Conservation (phyloP, 2,888 invertebrate species). For the Drosophila stalkeri region DNA sequence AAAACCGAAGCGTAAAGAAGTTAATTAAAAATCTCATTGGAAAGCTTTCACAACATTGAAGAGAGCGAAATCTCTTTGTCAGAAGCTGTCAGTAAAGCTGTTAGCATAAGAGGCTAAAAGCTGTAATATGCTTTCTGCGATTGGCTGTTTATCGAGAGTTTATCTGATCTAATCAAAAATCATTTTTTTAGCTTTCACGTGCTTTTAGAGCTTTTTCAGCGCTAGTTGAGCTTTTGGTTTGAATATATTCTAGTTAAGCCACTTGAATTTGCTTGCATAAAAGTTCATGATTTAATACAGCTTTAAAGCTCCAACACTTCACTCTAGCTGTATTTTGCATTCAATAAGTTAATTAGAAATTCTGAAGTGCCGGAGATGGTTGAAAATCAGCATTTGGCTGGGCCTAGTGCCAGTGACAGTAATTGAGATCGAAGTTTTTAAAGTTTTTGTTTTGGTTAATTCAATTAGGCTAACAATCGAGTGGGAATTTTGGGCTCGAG, state of each 20-base stretch:
- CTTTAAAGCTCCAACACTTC: not conserved
- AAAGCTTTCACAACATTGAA: too few species aligned
- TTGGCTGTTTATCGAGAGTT: not conserved
- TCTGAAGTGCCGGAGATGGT: not conserved
- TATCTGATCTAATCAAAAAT: not conserved
- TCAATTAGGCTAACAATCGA: slow-evolving; percentile 49
- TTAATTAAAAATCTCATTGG: too few species aligned
- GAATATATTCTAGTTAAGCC: too few species aligned
- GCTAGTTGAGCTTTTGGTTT: not conserved
- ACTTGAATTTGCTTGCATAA: not conserved
- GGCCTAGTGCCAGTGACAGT: not conserved
- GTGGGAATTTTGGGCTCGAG: not conserved
- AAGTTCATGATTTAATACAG: not conserved
- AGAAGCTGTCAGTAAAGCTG: too few species aligned
- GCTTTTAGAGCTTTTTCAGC: not conserved
- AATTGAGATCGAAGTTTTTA: slow-evolving; percentile 10
- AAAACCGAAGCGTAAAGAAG: not conserved
- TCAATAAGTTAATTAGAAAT: not conserved
- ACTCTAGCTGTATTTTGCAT: not conserved
- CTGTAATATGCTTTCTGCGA: not conserved
- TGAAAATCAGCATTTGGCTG: not conserved
- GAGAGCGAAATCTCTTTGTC: too few species aligned
- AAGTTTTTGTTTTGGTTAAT: slow-evolving; percentile 27
- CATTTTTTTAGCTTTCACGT: not conserved
- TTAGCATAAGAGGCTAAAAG: not conserved